phyloP scores from a whole-genome alignment of 2,888 invertebrate species.

The Orthonevra nobilis region DNA sequence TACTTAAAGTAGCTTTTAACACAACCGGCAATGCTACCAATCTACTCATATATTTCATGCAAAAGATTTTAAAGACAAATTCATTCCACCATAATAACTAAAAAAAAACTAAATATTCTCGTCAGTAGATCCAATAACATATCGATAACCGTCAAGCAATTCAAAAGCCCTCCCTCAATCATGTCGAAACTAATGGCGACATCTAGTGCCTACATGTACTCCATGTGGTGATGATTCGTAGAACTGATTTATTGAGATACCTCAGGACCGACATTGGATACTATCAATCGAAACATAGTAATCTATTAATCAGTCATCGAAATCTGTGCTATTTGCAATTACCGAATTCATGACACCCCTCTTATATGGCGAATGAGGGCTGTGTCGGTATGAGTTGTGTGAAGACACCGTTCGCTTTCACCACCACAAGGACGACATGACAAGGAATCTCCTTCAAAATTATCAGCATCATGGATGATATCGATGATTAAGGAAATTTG shows the following conservation, averaged over 20 bases:
- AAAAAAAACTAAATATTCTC: conserved; percentile 51
- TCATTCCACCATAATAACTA: conserved; percentile 50
- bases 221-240: background rate
- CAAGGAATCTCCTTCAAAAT: conserved; percentile 21
- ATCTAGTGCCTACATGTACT: conserved; percentile 26
- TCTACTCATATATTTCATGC: conserved; percentile 53
- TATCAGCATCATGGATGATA: conserved; percentile 22
- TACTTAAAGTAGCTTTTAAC: conserved; percentile 54
- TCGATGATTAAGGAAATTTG: conserved; percentile 47
- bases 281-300: conserved; percentile 44
- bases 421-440: no score
- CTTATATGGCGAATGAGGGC: background rate
- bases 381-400: no score
- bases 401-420: no score
- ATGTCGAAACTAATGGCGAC: background rate
- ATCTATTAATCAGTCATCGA: conserved; percentile 66
- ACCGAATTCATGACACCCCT: conserved; percentile 23
- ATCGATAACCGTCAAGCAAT: conserved; percentile 55
- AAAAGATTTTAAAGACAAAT: conserved; percentile 48
- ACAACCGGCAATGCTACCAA: conserved; percentile 21
- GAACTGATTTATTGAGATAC: conserved; percentile 50
- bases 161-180: conserved; percentile 9
- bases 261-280: conserved; percentile 33
- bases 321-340: conserved; percentile 41
- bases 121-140: conserved; percentile 41